Conservation (phyloP, 2,888 invertebrate genomes). For the Oxyteleia sp. region DNA sequence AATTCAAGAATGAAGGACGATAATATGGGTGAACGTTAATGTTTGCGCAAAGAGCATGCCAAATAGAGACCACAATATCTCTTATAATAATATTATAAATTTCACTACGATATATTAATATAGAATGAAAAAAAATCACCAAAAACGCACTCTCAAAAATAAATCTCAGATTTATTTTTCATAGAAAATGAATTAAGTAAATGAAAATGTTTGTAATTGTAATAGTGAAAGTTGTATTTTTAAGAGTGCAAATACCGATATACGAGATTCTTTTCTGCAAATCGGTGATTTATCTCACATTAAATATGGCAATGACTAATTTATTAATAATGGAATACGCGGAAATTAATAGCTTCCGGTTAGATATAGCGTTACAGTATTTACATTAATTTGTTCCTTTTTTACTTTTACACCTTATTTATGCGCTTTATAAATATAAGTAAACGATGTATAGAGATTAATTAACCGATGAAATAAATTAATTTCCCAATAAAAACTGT, state of each 20-base stretch:
- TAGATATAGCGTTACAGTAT: constrained; percentile 10
- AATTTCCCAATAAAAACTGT: constrained; percentile 14
- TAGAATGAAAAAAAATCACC: no score
- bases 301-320: constrained; percentile 13
- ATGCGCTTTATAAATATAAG: background rate
- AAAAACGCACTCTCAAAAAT: no score
- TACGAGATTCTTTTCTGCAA: background rate
- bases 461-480: constrained; percentile 5
- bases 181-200: no score
- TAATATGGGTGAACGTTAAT: no score
- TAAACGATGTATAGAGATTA: constrained; percentile 14
- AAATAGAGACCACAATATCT: no score
- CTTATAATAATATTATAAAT: no score
- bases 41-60: no score
- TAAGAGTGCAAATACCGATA: background rate
- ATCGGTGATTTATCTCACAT: background rate
- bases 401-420: no score
- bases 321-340: background rate
- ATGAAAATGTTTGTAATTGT: background rate
- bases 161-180: no score
- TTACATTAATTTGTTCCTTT: constrained; percentile 19
- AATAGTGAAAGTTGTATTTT: background rate
- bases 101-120: no score
- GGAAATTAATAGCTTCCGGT: background rate
- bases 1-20: no score